A percentile compares a stretch with the other conserved stretches of the same genome.
phyloP scores from a whole-genome alignment of 2,797 vertebrate species.

The Scarus forsteni region DNA sequence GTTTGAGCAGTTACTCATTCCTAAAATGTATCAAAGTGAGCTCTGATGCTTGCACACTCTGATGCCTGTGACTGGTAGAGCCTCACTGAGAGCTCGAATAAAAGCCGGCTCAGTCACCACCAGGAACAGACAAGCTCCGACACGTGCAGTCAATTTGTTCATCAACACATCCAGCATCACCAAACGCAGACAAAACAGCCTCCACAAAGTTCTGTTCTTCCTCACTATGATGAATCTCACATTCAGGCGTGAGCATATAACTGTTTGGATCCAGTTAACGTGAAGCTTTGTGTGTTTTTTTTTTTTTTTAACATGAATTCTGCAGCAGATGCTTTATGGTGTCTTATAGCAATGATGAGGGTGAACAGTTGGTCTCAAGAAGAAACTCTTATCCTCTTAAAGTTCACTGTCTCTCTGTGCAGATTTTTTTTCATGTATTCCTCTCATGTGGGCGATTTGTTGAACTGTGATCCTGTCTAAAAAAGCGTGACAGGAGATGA shows the following conservation, averaged over 20 bases:
- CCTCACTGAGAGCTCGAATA: constrained; percentile 12
- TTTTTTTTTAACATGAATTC: neutral
- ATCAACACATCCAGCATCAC: constrained; percentile 66
- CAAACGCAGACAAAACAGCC: constrained; percentile 15
- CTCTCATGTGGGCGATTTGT: constrained; percentile 13
- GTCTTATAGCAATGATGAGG: constrained; percentile 17
- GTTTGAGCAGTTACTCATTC: neutral
- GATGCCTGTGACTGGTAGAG: constrained; percentile 47
- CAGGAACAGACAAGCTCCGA: constrained; percentile 71
- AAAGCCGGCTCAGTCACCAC: constrained; percentile 64
- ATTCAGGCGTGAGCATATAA: neutral
- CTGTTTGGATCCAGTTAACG: constrained; percentile 1
- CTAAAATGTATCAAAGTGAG: constrained; percentile 10
- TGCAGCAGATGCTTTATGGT: constrained; percentile 11
- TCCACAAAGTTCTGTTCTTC: constrained; percentile 7
- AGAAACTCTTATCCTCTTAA: neutral
- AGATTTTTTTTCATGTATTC: constrained; percentile 33
- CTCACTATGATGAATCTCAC: constrained; percentile 5
- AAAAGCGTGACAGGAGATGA: constrained; percentile 34
- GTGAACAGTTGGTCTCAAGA: constrained; percentile 7
- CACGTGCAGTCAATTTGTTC: constrained; percentile 71
- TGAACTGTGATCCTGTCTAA: constrained; percentile 29
- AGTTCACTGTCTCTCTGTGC: constrained; percentile 16
- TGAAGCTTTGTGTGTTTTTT: neutral
- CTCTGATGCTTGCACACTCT: constrained; percentile 6